Evolutionary conservation across 1,140 invertebrate genomes (phyloP).

Genomic region (Prorops nasuta): DNA sequence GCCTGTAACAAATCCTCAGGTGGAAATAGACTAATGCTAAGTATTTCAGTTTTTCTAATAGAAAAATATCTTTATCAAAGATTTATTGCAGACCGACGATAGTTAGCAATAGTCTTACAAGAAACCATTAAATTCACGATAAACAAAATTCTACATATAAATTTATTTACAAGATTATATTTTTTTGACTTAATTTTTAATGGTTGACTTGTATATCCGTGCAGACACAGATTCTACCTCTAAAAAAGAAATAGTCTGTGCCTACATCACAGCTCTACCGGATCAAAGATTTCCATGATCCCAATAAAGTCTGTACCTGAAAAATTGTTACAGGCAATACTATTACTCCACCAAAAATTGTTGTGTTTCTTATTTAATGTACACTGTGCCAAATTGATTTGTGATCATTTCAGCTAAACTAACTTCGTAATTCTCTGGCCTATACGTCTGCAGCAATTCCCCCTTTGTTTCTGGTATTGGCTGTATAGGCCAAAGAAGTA

Average conservation of each 20-base stretch:
- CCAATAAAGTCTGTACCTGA: slow-evolving; percentile 58
- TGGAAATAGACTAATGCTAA: slow-evolving; percentile 56
- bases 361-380: too few relatives aligned
- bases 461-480: too few relatives aligned
- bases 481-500: too few relatives aligned
- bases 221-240: slow-evolving; percentile 63
- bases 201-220: slow-evolving; percentile 48
- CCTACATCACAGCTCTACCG: slow-evolving; percentile 54
- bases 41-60: slow-evolving; percentile 39
- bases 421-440: too few relatives aligned
- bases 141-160: slow-evolving; percentile 11
- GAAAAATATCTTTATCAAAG: slow-evolving; percentile 2
- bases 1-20: slow-evolving; percentile 74
- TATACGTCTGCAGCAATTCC: too few relatives aligned
- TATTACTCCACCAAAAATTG: slow-evolving; percentile 12
- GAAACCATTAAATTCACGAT: slow-evolving; percentile 27
- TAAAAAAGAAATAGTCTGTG: slow-evolving; percentile 59
- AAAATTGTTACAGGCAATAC: slow-evolving; percentile 62
- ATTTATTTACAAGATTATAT: slow-evolving; percentile 7
- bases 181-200: slow-evolving; percentile 17
- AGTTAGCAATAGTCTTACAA: slow-evolving; percentile 52
- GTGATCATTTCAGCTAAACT: too few relatives aligned
- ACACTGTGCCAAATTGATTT: too few relatives aligned
- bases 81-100: slow-evolving; percentile 39
- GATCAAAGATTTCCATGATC: slow-evolving; percentile 27